These are phyloP conservation scores for Plemyria rubiginata DNA, from an alignment of 2,888 invertebrate genomes.

Conservation along the genomic window DNA sequence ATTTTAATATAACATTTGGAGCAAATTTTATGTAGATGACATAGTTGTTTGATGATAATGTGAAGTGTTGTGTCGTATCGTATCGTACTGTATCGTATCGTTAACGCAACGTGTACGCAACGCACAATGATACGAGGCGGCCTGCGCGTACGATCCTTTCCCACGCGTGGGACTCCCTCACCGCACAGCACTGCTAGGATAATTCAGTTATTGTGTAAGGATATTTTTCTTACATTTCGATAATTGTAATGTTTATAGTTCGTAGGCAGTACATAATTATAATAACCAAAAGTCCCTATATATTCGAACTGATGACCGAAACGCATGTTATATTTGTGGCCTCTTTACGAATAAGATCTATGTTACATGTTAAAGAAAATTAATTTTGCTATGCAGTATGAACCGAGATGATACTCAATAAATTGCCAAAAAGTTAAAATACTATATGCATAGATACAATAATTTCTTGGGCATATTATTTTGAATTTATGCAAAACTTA, in stretches of 20 bases:
- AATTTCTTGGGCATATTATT: slow-evolving; percentile 85
- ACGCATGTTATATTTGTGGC: slow-evolving; percentile 85
- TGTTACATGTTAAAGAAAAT: slow-evolving; percentile 84
- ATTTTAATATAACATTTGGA: slow-evolving; percentile 85
- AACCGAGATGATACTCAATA: slow-evolving; percentile 85
- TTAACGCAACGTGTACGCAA: slow-evolving; percentile 82
- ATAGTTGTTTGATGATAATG: slow-evolving; percentile 84
- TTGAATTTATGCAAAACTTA: slow-evolving; percentile 84
- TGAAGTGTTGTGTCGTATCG: slow-evolving; percentile 68
- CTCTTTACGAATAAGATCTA: slow-evolving; percentile 85
- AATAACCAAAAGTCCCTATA: slow-evolving; percentile 76
- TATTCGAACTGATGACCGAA: slow-evolving; percentile 85
- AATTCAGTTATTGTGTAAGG: slow-evolving; percentile 82
- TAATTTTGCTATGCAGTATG: slow-evolving; percentile 82
- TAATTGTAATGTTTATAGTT: slow-evolving; percentile 80
- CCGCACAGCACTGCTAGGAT: slow-evolving; percentile 83
- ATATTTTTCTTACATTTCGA: slow-evolving; percentile 83
- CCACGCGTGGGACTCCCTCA: slow-evolving; percentile 59
- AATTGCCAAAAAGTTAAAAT: slow-evolving; percentile 86
- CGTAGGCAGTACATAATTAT: slow-evolving; percentile 80
- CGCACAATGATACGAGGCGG: slow-evolving; percentile 74
- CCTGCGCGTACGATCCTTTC: slow-evolving; percentile 34
- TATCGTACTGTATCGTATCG: slow-evolving; percentile 48
- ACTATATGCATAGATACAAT: slow-evolving; percentile 84
- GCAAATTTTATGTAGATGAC: slow-evolving; percentile 84